Conservation (phyloP, 2,113 vertebrate species). For the Odontophorus gujanensis region DNA sequence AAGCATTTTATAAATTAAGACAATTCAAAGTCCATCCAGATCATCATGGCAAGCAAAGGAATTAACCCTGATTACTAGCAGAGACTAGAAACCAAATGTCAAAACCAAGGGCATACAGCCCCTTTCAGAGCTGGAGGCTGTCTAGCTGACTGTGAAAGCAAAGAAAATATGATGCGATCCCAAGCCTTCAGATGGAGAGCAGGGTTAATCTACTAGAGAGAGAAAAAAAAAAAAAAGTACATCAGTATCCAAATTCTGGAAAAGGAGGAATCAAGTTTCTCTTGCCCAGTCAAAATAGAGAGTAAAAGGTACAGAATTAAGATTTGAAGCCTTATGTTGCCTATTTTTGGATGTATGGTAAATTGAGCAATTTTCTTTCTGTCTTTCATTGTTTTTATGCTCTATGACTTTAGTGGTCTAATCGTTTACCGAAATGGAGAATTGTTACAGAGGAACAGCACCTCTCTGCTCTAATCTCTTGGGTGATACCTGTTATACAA, state of each 20-base stretch:
- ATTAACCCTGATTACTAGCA: slow-evolving; percentile 53
- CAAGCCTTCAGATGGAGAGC: slow-evolving; percentile 59
- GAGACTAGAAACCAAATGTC: slow-evolving; percentile 56
- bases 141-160: slow-evolving; percentile 37
- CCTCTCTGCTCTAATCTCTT: neutral
- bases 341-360: neutral
- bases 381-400: neutral
- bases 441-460: neutral
- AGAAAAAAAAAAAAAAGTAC: neutral
- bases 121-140: neutral
- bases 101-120: slow-evolving; percentile 47
- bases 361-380: neutral
- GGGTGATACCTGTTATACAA: neutral
- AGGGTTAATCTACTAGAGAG: slow-evolving; percentile 52
- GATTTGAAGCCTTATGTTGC: neutral
- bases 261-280: slow-evolving; percentile 51
- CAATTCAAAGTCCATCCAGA: slow-evolving; percentile 34
- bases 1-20: slow-evolving; percentile 32
- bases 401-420: neutral
- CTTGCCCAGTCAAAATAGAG: slow-evolving; percentile 6
- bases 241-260: slow-evolving; percentile 43
- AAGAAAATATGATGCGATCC: slow-evolving; percentile 48
- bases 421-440: neutral
- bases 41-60: neutral
- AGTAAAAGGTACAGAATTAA: slow-evolving; percentile 33